These are phyloP conservation scores for Alcis repandata DNA, from an alignment of 2,888 invertebrate genomes.

Conservation along the genomic window DNA sequence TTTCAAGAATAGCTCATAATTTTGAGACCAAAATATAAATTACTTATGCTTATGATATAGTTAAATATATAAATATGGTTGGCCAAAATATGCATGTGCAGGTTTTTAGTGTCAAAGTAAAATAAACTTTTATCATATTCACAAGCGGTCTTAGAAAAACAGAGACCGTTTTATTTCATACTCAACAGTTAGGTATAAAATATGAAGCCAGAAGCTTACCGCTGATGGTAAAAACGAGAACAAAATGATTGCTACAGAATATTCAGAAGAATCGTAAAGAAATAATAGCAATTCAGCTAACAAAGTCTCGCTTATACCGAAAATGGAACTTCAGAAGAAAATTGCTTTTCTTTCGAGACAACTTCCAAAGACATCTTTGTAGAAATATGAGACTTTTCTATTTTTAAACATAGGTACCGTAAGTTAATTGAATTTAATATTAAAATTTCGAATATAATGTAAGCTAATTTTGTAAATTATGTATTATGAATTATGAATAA, in stretches of 20 bases:
- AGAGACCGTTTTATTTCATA: neutral
- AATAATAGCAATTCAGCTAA: slow-evolving; percentile 16
- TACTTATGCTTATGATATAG: no score
- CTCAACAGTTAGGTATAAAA: neutral
- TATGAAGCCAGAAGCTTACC: slow-evolving; percentile 3
- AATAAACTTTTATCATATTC: neutral
- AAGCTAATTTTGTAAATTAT: slow-evolving; percentile 32
- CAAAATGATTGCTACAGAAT: slow-evolving; percentile 19
- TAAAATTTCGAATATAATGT: slow-evolving; percentile 24
- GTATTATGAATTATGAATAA: slow-evolving; percentile 25
- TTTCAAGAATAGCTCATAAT: no score
- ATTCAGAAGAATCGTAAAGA: slow-evolving; percentile 22
- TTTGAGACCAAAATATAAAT: no score
- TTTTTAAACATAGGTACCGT: slow-evolving; percentile 24
- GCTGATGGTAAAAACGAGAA: neutral
- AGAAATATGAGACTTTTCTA: slow-evolving; percentile 32
- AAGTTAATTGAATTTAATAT: slow-evolving; percentile 21
- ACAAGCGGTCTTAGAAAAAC: neutral
- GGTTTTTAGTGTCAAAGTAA: no score
- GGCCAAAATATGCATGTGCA: no score
- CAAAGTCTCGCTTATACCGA: slow-evolving; percentile 7
- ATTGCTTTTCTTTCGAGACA: slow-evolving; percentile 17
- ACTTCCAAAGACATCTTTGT: slow-evolving; percentile 22
- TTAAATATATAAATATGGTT: no score
- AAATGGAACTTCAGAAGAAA: slow-evolving; percentile 19